Base-by-base conservation (phyloP, 53 echinoderm and acorn worm species). In the Paracentrotus lividus region DNA sequence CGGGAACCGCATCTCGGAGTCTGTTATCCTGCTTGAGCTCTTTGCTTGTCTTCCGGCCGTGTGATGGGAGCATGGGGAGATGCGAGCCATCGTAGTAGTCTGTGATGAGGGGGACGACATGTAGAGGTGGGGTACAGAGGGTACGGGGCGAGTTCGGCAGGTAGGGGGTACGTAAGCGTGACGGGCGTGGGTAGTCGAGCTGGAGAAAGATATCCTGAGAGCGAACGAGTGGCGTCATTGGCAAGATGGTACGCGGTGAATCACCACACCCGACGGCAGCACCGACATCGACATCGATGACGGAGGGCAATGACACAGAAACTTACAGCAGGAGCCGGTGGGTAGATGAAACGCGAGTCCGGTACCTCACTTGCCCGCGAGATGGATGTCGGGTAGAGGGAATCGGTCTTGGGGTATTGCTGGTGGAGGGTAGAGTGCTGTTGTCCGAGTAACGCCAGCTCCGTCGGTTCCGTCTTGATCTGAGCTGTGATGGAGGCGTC, bases 111-210 rank as follows among this genome's bases (percentile, higher is more conserved):
- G 95, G 16, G 98, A 97, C 26, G 95, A 95, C 96, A 97, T 96
- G 90, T 99, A 99, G 32, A 99, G 96, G 75, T 99, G 99, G n/a
- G 97, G 89, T 99, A 99, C 42, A 99, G n/a, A n/a, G n/a, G n/a
- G n/a, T n/a, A n/a, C n/a, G n/a, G n/a, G n/a, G n/a, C n/a, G n/a
- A n/a, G n/a, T n/a, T n/a, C n/a, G n/a, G n/a, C n/a, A n/a, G n/a
- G 88, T 51, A 57, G 86, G 90, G 96, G 98, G 86, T 96, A 96
- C 20, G 97, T 94, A 31, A 97, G 97, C 6, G 97, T 7, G 98
- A 96, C 91, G 97, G 94, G 93, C n/a, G n/a, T 96, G 97, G 32
- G 98, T 95, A n/a, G 99, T 95, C 15, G 99, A 97, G 2, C 96
- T 95, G 69, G 66, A 33, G 96, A 85, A 93, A 97, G 97, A 21